A percentile compares a stretch with the other conserved stretches of the same genome.
Conservation (phyloP, 2,888 invertebrate genomes). For the Sarcophaga caerulescens region DNA sequence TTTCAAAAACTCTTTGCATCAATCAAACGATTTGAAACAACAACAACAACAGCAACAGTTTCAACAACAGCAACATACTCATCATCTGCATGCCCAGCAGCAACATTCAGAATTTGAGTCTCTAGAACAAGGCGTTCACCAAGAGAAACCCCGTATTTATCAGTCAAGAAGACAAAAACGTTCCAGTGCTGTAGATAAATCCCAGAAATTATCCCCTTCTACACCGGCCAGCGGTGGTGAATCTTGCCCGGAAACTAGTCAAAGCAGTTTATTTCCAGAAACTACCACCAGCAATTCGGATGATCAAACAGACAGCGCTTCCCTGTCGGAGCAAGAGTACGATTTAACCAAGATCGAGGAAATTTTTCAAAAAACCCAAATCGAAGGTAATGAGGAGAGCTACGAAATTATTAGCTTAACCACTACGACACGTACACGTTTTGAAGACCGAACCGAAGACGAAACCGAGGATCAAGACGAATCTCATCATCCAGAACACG, state of each 20-base stretch:
- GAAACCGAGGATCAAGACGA: slow-evolving; percentile 65
- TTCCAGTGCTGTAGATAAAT: slow-evolving; percentile 54
- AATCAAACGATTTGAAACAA: slow-evolving; percentile 73
- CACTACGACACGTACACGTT: slow-evolving; percentile 75
- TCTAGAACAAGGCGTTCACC: slow-evolving; percentile 73
- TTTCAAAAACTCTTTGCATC: slow-evolving; percentile 81
- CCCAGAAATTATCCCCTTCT: slow-evolving; percentile 49
- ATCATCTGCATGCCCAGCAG: slow-evolving; percentile 12
- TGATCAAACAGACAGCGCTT: slow-evolving; percentile 79
- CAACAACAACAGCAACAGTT: slow-evolving; percentile 46
- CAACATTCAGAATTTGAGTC: slow-evolving; percentile 74
- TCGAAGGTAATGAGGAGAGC: slow-evolving; percentile 72
- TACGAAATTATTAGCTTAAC: slow-evolving; percentile 78
- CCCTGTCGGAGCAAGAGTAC: slow-evolving; percentile 79
- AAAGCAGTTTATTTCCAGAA: slow-evolving; percentile 79
- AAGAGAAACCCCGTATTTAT: slow-evolving; percentile 77
- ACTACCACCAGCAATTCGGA: slow-evolving; percentile 80
- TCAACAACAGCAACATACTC: slow-evolving; percentile 22
- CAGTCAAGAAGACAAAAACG: slow-evolving; percentile 74
- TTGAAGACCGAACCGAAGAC: slow-evolving; percentile 76
- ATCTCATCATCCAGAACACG: slow-evolving; percentile 36
- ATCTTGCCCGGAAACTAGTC: slow-evolving; percentile 79
- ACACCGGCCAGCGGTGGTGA: slow-evolving; percentile 71
- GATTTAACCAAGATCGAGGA: slow-evolving; percentile 78
- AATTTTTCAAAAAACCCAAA: slow-evolving; percentile 74